Conservation (phyloP, 2,888 invertebrate genomes). For the Habroteleia sp. region DNA sequence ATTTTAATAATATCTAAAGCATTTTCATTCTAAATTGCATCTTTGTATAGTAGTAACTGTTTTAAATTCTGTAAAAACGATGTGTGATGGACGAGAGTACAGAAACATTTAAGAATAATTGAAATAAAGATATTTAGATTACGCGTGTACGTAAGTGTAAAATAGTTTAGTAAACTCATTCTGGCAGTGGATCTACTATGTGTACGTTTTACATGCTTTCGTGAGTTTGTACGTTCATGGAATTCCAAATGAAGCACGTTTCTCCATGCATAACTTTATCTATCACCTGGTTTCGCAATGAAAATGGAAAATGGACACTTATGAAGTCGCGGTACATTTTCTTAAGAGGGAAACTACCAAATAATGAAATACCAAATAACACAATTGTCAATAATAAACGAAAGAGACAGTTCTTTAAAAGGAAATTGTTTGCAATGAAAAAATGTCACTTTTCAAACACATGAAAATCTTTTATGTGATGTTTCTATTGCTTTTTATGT, state of each 20-base stretch:
- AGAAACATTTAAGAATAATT: conserved; percentile 13
- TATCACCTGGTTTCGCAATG: conserved; percentile 42
- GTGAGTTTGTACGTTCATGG: conserved; percentile 48
- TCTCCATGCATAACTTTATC: conserved; percentile 59
- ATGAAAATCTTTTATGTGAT: too few relatives aligned
- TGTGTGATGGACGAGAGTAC: too few relatives aligned
- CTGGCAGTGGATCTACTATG: conserved; percentile 17
- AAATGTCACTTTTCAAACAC: too few relatives aligned
- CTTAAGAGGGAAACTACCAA: conserved; percentile 33
- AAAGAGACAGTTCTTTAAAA: too few relatives aligned
- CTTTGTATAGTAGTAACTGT: too few relatives aligned
- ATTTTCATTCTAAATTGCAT: too few relatives aligned
- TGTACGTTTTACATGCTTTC: conserved; percentile 55
- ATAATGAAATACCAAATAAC: conserved; percentile 42
- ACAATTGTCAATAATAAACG: conserved; percentile 24
- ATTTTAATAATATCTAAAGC: too few relatives aligned
- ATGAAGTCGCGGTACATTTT: conserved; percentile 44
- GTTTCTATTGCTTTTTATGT: too few relatives aligned
- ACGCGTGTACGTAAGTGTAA: conserved; percentile 42
- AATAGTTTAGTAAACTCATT: conserved; percentile 53
- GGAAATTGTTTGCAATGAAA: too few relatives aligned
- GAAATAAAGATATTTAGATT: conserved; percentile 34
- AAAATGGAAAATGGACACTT: conserved; percentile 54
- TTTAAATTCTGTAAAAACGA: too few relatives aligned
- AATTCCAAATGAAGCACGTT: conserved; percentile 55